Evolutionary conservation across 2,888 invertebrate species (phyloP).

Genomic region (Dendrolimus houi): DNA sequence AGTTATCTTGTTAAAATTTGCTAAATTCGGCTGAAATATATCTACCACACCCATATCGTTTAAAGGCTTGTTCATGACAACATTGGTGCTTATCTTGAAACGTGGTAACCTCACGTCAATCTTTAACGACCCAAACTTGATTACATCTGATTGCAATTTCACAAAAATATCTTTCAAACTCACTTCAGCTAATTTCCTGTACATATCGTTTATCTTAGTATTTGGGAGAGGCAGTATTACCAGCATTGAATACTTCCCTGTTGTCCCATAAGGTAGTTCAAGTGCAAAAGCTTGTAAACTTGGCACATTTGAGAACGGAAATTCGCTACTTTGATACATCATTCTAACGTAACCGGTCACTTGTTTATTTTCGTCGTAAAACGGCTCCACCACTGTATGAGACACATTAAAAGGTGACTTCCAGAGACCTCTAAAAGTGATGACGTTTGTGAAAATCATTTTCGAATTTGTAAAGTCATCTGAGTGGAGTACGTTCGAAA

Average conservation of each 20-base stretch:
- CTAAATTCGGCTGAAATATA: conserved; percentile 74
- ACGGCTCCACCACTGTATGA: conserved; percentile 71
- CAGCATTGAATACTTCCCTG: conserved; percentile 77
- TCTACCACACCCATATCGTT: conserved; percentile 80
- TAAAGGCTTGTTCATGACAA: conserved; percentile 75
- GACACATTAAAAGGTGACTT: conserved; percentile 77
- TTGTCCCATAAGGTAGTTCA: conserved; percentile 81
- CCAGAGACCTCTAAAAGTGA: conserved; percentile 86
- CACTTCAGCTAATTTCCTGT: conserved; percentile 62
- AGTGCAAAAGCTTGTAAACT: conserved; percentile 76
- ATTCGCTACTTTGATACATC: conserved; percentile 81
- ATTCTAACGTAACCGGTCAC: conserved; percentile 79
- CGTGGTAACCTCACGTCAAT: conserved; percentile 80
- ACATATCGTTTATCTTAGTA: conserved; percentile 61
- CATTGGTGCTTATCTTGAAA: conserved; percentile 78
- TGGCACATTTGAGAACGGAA: conserved; percentile 74
- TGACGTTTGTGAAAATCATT: conserved; percentile 81
- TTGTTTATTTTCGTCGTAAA: conserved; percentile 75
- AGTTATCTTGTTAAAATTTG: conserved; percentile 76
- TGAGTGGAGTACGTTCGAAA: conserved; percentile 57
- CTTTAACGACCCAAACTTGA: conserved; percentile 73
- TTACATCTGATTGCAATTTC: conserved; percentile 57
- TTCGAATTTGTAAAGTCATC: conserved; percentile 74
- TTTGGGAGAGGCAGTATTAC: conserved; percentile 78
- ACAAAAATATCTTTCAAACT: conserved; percentile 70